Percentiles rank a stretch among this genome's conserved stretches.
Evolutionary conservation across 2,888 invertebrate species (phyloP).

Genomic region (Phaedon cochleariae): DNA sequence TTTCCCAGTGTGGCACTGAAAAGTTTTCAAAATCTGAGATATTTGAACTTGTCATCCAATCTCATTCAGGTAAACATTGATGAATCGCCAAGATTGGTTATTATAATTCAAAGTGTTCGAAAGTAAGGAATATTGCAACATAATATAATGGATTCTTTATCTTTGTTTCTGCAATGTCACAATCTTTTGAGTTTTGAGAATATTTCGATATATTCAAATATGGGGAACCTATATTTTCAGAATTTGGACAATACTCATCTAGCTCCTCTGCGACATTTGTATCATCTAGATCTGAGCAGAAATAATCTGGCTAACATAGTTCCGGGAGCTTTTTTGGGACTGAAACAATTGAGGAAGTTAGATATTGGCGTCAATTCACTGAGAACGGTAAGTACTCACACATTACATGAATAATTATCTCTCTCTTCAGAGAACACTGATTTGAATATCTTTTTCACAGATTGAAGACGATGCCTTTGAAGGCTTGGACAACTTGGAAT

Average conservation of each 20-base stretch:
- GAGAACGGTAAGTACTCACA: conserved; percentile 74
- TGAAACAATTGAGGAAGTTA: conserved; percentile 75
- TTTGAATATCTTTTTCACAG: conserved; percentile 68
- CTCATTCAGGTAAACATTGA: conserved; percentile 74
- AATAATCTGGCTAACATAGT: conserved; percentile 85
- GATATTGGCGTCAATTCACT: conserved; percentile 88
- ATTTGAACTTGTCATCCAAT: conserved; percentile 85
- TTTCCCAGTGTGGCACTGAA: conserved; percentile 83
- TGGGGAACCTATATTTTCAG: conserved; percentile 66
- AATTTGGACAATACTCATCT: conserved; percentile 80
- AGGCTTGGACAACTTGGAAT: conserved; percentile 79
- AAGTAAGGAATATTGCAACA: too few species aligned
- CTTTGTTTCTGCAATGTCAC: too few species aligned
- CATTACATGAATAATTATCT: not conserved
- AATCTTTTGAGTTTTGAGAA: too few species aligned
- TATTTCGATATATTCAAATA: not conserved
- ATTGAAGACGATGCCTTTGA: conserved; percentile 90
- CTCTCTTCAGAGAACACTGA: not conserved
- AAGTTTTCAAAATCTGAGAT: conserved; percentile 73
- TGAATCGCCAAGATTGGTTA: too few species aligned
- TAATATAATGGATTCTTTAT: too few species aligned
- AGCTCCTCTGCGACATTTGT: conserved; percentile 71
- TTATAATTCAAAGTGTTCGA: too few species aligned
- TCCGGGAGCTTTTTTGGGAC: conserved; percentile 81
- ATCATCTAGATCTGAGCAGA: conserved; percentile 82